Percentiles rank a stretch among this genome's conserved stretches.
Conservation (phyloP, 2,797 vertebrate species). For the Oophaga sylvatica region DNA sequence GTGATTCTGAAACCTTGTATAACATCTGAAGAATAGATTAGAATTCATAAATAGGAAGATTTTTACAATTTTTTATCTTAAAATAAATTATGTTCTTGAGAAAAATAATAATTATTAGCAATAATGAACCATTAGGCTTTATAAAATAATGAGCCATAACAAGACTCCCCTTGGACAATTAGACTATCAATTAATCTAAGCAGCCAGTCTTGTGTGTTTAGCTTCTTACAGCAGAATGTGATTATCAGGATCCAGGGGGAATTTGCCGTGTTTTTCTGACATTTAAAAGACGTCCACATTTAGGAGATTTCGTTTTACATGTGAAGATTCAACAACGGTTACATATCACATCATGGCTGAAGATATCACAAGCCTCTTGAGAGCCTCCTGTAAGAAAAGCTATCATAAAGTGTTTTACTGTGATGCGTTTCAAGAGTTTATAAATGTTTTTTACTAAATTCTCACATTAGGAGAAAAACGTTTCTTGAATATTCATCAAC, state of each 20-base stretch:
- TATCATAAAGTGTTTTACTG: not conserved
- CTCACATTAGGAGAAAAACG: no score
- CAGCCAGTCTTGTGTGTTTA: not conserved
- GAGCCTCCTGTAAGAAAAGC: not conserved
- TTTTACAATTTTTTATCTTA: no score
- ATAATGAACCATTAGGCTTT: not conserved
- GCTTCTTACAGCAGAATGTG: not conserved
- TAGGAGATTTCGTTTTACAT: not conserved
- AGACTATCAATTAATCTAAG: not conserved
- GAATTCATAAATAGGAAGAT: no score
- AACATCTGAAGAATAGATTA: no score
- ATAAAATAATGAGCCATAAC: not conserved
- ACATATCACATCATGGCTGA: not conserved
- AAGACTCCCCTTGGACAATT: not conserved
- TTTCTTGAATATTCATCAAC: no score
- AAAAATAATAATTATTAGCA: not conserved
- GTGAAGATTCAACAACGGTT: not conserved
- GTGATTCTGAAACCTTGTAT: no score
- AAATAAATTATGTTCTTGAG: no score
- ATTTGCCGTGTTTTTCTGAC: not conserved
- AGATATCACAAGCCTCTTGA: not conserved
- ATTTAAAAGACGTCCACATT: not conserved
- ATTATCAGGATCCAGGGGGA: not conserved
- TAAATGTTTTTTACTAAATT: no score
- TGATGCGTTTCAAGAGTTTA: no score